These are phyloP conservation scores for Leguminivora glycinivorella DNA, from an alignment of 1,140 invertebrate species.

Conservation along the genomic window DNA sequence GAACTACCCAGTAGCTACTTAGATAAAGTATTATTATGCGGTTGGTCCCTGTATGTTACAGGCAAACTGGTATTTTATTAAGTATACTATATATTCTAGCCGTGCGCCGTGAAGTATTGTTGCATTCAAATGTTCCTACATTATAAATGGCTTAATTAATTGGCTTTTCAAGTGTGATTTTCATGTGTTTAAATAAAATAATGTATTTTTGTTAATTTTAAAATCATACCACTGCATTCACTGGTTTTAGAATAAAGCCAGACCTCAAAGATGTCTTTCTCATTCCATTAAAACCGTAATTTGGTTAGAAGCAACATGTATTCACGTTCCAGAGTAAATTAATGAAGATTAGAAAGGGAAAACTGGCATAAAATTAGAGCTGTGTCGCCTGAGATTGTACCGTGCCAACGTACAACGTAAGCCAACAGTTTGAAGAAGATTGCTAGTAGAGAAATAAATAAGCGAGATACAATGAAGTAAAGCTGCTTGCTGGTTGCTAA, in stretches of 20 bases:
- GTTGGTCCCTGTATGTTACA: no score
- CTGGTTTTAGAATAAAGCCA: no score
- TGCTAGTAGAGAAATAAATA: neutral
- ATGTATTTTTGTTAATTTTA: no score
- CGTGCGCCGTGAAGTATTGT: no score
- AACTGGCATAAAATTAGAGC: slow-evolving; percentile 17
- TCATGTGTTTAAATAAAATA: no score
- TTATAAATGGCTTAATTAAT: no score
- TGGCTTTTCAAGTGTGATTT: no score
- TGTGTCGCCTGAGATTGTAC: neutral
- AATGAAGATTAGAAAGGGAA: slow-evolving; percentile 17
- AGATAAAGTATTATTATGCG: neutral
- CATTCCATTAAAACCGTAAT: neutral
- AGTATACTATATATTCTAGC: no score
- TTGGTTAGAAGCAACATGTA: neutral
- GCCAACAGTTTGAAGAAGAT: neutral
- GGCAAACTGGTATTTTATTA: no score
- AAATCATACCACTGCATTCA: no score
- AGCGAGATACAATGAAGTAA: neutral
- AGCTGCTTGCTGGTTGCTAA: neutral
- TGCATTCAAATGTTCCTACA: no score
- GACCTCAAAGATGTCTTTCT: neutral
- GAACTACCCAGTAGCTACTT: neutral
- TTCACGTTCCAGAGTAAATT: slow-evolving; percentile 1
- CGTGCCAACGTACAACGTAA: no score